Evolutionary conservation across 2,113 vertebrate genomes (phyloP).

Genomic region (Phocoena sinus): DNA sequence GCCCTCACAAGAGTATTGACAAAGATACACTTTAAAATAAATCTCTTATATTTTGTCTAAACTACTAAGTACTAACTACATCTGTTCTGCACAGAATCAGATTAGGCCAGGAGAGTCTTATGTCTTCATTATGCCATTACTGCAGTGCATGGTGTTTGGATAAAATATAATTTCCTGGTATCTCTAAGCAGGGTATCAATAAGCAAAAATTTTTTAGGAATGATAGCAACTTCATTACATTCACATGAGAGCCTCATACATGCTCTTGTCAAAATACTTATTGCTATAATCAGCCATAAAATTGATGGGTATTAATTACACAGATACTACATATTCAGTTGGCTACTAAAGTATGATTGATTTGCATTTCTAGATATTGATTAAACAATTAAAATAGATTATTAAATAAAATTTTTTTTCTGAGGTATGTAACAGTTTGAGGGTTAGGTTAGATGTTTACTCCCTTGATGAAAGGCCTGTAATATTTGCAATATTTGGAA

Average conservation of each 20-base stretch:
- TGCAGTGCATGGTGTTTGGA: constrained; percentile 27
- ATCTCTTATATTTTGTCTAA: constrained; percentile 49
- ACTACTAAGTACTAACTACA: constrained; percentile 6
- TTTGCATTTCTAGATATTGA: background rate
- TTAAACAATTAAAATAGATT: constrained; percentile 9
- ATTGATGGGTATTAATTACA: background rate
- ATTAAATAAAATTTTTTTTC: constrained; percentile 15
- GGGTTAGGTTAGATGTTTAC: background rate
- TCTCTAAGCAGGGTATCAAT: constrained; percentile 22
- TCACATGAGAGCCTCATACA: background rate
- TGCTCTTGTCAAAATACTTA: constrained; percentile 6
- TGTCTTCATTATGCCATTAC: constrained; percentile 47
- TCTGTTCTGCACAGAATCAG: constrained; percentile 34
- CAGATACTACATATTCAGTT: background rate
- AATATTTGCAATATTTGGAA: background rate
- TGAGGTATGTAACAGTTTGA: background rate
- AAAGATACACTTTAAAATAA: constrained; percentile 30
- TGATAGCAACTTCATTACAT: constrained; percentile 26
- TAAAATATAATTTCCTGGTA: constrained; percentile 40
- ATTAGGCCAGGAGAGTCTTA: constrained; percentile 29
- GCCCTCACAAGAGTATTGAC: constrained; percentile 17
- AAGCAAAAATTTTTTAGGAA: constrained; percentile 32
- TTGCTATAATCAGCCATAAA: constrained; percentile 24
- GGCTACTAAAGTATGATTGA: background rate
- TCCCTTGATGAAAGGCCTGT: background rate